Evolutionary conservation across 2,888 invertebrate species (phyloP).

Genomic region (Dichetophora obliterata): DNA sequence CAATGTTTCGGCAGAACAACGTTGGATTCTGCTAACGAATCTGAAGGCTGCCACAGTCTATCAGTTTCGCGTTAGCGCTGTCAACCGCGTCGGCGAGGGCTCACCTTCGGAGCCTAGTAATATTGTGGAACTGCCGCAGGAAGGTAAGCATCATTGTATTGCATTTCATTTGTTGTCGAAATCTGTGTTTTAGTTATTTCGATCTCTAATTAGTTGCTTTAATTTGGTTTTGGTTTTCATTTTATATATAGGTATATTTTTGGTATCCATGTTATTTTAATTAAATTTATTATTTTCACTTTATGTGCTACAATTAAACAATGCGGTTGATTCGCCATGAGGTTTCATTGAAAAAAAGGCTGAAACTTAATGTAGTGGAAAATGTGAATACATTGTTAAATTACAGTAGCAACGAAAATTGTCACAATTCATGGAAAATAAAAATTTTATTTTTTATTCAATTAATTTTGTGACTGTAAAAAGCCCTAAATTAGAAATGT

Average conservation of each 20-base stretch:
- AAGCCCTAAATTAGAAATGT: too few species aligned
- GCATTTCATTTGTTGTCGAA: not conserved
- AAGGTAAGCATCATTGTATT: constrained; percentile 77
- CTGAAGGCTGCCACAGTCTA: constrained; percentile 95
- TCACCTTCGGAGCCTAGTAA: constrained; percentile 91
- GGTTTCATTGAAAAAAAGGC: not conserved
- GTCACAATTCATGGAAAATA: too few species aligned
- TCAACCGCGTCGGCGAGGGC: constrained; percentile 96
- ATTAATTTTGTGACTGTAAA: too few species aligned
- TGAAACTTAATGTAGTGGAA: too few species aligned
- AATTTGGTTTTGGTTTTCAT: constrained; percentile 2
- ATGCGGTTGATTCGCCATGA: not conserved
- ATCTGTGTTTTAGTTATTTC: not conserved
- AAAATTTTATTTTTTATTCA: too few species aligned
- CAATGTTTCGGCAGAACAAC: constrained; percentile 84
- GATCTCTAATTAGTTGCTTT: constrained; percentile 1
- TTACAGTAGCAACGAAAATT: too few species aligned
- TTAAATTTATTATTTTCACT: constrained; percentile 31
- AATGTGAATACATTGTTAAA: too few species aligned
- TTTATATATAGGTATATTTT: not conserved
- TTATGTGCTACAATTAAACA: constrained; percentile 15
- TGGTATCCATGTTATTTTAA: constrained; percentile 27
- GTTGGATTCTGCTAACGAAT: constrained; percentile 85
- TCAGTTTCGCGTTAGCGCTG: constrained; percentile 96
- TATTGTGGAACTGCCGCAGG: constrained; percentile 92